Percentiles rank a stretch among this genome's conserved stretches.
phyloP scores from a whole-genome alignment of 1,140 invertebrate species.

The Trinorchestia longiramus region DNA sequence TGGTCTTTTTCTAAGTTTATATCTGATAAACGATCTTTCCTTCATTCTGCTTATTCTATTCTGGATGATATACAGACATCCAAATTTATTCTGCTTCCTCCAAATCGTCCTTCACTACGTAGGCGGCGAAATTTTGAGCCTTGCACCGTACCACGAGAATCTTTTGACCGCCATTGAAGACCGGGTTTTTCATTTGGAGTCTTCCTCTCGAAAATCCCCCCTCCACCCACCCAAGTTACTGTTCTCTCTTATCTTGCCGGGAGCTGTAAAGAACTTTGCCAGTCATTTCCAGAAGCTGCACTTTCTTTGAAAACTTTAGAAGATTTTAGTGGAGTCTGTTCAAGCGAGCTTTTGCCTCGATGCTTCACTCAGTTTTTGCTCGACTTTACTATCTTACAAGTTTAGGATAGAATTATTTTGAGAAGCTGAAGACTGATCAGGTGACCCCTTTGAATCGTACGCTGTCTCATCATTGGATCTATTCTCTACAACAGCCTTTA shows the following conservation, averaged over 20 bases:
- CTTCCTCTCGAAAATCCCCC: slow-evolving; percentile 35
- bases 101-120: neutral
- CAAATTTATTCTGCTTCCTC: neutral
- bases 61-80: neutral
- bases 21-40: no score
- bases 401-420: slow-evolving; percentile 29
- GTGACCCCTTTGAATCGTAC: neutral
- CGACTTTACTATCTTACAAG: slow-evolving; percentile 47
- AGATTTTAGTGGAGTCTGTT: slow-evolving; percentile 55
- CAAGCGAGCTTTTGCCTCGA: slow-evolving; percentile 50
- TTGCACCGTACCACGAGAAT: neutral
- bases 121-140: neutral
- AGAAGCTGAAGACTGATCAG: neutral
- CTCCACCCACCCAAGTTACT: slow-evolving; percentile 46
- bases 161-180: neutral
- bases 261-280: slow-evolving; percentile 53
- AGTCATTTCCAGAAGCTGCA: slow-evolving; percentile 55
- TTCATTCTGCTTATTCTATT: neutral
- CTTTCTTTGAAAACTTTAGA: slow-evolving; percentile 53
- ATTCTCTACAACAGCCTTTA: neutral
- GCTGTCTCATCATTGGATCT: neutral
- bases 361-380: slow-evolving; percentile 45
- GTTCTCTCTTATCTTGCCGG: slow-evolving; percentile 52
- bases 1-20: no score
- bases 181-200: slow-evolving; percentile 26